phyloP scores from a whole-genome alignment of 2,888 invertebrate genomes.

The Macrosiphum euphorbiae region DNA sequence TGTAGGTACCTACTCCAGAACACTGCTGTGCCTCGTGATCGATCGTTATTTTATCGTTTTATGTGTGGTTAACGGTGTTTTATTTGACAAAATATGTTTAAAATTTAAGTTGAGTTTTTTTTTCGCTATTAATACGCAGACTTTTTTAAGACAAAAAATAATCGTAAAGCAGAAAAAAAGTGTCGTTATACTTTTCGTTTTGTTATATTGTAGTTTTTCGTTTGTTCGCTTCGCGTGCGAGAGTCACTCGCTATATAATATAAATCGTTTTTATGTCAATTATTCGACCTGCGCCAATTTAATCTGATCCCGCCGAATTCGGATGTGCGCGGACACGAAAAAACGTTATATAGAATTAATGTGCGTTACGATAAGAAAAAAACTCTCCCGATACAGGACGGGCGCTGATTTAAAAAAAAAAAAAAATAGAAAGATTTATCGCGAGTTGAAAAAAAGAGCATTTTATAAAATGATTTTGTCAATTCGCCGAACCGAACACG shows the following conservation, averaged over 20 bases:
- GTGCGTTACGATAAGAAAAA: slow-evolving; percentile 50
- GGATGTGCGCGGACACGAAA: slow-evolving; percentile 53
- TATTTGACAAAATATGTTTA: not conserved
- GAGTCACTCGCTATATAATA: slow-evolving; percentile 11
- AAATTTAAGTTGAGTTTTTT: not conserved
- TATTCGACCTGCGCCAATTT: slow-evolving; percentile 47
- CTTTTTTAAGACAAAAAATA: not conserved
- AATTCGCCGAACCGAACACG: slow-evolving; percentile 49
- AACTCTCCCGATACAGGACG: not conserved
- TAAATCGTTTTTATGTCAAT: slow-evolving; percentile 57
- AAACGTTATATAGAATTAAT: slow-evolving; percentile 50
- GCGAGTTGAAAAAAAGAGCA: not conserved
- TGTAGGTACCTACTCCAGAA: not conserved
- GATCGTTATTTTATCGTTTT: not conserved
- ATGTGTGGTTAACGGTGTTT: not conserved
- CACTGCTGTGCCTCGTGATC: not conserved
- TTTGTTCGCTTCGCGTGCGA: not conserved
- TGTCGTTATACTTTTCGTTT: slow-evolving; percentile 30
- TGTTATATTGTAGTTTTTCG: slow-evolving; percentile 35
- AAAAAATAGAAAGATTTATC: slow-evolving; percentile 27
- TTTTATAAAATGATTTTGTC: slow-evolving; percentile 53
- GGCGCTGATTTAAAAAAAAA: not conserved
- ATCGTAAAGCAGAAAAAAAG: not conserved
- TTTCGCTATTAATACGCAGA: not conserved
- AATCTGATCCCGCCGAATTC: slow-evolving; percentile 52